These are phyloP conservation scores for Sterrhoptilus dennistouni DNA, from an alignment of 2,113 vertebrate species.

Conservation along the genomic window DNA sequence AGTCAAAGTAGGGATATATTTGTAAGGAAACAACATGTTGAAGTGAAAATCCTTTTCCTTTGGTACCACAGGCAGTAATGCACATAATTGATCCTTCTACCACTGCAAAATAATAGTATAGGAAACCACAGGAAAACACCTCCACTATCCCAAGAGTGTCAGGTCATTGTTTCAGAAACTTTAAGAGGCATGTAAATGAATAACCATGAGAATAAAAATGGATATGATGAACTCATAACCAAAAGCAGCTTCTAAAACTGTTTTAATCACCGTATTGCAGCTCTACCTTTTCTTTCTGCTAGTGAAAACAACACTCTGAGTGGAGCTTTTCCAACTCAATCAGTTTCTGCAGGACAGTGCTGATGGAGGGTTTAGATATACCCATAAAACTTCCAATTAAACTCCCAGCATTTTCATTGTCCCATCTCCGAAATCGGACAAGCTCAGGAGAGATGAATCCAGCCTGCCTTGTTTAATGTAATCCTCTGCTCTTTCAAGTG, in stretches of 20 bases:
- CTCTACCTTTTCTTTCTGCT: background rate
- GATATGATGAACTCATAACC: background rate
- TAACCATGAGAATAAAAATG: background rate
- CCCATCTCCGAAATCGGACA: background rate
- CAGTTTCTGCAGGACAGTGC: background rate
- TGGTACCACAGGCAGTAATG: background rate
- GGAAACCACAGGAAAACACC: background rate
- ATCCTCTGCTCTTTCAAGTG: background rate
- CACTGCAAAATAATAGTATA: background rate
- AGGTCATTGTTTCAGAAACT: background rate
- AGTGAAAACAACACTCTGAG: background rate
- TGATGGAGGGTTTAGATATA: background rate
- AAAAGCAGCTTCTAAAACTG: background rate
- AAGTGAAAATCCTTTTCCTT: background rate
- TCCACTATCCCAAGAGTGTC: background rate
- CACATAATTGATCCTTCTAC: background rate
- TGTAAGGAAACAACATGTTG: background rate
- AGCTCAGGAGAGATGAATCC: background rate
- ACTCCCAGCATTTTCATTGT: background rate
- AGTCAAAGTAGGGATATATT: background rate
- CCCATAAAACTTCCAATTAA: background rate
- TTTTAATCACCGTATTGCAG: background rate
- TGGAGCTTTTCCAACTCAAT: background rate
- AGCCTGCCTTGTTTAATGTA: background rate
- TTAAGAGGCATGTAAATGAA: background rate